phyloP scores from a whole-genome alignment of 2,888 invertebrate genomes.

The Hirtodrosophila histrioides region DNA sequence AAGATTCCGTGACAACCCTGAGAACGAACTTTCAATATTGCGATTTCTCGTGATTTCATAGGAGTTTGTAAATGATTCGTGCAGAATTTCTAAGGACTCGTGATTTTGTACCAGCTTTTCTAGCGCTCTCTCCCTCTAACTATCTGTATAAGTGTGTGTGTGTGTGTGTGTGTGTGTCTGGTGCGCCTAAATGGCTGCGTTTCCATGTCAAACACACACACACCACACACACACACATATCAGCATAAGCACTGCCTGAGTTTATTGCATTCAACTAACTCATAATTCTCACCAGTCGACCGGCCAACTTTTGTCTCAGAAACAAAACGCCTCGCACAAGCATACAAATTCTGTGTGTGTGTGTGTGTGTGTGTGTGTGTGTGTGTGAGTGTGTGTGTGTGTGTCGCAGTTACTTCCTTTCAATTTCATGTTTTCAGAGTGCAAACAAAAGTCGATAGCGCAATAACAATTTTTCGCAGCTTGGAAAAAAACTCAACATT shows the following conservation, averaged over 20 bases:
- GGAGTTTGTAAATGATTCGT: background rate
- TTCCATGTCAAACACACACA: constrained; percentile 46
- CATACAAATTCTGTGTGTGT: constrained; percentile 17
- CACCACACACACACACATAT: constrained; percentile 4
- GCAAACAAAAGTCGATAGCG: constrained; percentile 66
- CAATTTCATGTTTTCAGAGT: constrained; percentile 64
- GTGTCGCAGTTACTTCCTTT: constrained; percentile 63
- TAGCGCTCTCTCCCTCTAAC: constrained; percentile 12
- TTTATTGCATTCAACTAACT: constrained; percentile 70
- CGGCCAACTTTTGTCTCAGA: constrained; percentile 57
- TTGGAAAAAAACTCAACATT: constrained; percentile 34
- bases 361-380: constrained; percentile 3
- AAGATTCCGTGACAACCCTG: too few species aligned
- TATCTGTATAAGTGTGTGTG: background rate
- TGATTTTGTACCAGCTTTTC: constrained; percentile 1
- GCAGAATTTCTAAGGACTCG: too few species aligned
- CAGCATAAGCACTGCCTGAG: constrained; percentile 26
- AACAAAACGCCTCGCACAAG: constrained; percentile 52
- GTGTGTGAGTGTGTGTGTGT: constrained; percentile 21
- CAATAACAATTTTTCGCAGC: constrained; percentile 66
- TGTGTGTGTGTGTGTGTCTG: constrained; percentile 30
- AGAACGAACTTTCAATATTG: too few species aligned
- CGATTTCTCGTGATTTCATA: background rate
- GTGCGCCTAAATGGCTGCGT: constrained; percentile 61
- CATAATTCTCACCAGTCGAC: constrained; percentile 58